Base-by-base conservation (phyloP, 2,113 vertebrate species). In the Rhinolophus sinicus region DNA sequence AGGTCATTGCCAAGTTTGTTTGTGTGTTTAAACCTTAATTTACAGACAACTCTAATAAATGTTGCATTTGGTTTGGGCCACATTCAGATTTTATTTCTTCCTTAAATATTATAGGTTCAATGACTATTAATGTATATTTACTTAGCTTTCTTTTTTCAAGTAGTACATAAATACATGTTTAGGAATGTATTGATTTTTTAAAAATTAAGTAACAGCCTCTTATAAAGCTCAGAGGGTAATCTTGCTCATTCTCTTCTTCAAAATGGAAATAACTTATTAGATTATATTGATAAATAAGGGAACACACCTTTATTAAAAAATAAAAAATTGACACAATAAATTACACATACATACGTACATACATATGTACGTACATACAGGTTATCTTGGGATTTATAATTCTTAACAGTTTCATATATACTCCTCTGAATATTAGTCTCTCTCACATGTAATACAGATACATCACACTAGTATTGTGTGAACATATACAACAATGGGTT, bases 131-230 rank as follows among this genome's bases (percentile, higher is more conserved):
- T 69, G 8, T 94, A 40, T 52, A 38, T 82, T 96, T 96, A 67
- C 18, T 92, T 97, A 92, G 47, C 84, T 90, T 92, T 96, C 69
- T 13, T 95, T 97, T 95, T 73, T 67, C 56, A 96, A 69, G 44
- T 95, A 95, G 44, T 93, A 70, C 18, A 33, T 89, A 75, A 86
- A 93, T 94, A 69, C 4, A 76, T 75, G 2, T 70, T 95, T 47
- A 75, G 64, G 18, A 80, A 93, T 93, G 2, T 73, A 30, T 94
- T 81, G 18, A 60, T 85, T 90, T 95, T 88, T 82, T 18, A 0
- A 47, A 86, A 93, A 21, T 94, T 8, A 86, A 96, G 10, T 95
- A 62, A 38, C 22, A 54, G 35, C 15, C 40, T 90, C 13, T 96
- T 87, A 10, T 28, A 80, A 95, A 83, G 8, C 47, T 91, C 50